Conservation (phyloP, 2,113 vertebrate species). For the Miniopterus natalensis region DNA sequence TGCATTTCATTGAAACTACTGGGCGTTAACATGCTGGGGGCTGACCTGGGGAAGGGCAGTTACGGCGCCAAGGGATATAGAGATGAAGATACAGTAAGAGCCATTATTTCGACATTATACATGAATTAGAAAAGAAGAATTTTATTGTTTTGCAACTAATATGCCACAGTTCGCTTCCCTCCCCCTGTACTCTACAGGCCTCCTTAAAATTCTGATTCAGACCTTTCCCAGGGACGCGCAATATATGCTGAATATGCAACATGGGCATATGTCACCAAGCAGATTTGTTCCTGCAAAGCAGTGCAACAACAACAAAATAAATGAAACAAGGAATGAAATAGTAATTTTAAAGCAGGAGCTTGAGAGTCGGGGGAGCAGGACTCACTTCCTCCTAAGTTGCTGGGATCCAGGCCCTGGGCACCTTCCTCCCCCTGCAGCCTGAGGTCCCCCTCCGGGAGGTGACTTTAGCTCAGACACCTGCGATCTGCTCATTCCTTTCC, state of each 20-base stretch:
- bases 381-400: not conserved
- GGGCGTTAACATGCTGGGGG: not conserved
- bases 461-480: not conserved
- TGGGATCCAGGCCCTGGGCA: not conserved
- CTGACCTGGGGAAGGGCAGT: slow-evolving; percentile 23
- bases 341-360: not conserved
- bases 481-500: not conserved
- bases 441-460: not conserved
- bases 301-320: not conserved
- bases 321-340: not conserved
- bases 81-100: slow-evolving; percentile 14
- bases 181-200: not conserved
- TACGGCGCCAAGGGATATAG: not conserved
- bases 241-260: not conserved
- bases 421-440: not conserved
- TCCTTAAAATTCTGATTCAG: not conserved
- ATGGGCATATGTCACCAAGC: not conserved
- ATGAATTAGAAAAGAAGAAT: slow-evolving; percentile 25
- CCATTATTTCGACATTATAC: not conserved
- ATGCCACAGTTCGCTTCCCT: not conserved
- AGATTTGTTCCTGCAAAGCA: not conserved
- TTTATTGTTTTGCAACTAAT: not conserved
- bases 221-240: not conserved
- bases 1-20: slow-evolving; percentile 32
- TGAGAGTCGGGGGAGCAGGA: not conserved